Base-by-base conservation (phyloP, 2,113 vertebrate species). In the Garra rufa region DNA sequence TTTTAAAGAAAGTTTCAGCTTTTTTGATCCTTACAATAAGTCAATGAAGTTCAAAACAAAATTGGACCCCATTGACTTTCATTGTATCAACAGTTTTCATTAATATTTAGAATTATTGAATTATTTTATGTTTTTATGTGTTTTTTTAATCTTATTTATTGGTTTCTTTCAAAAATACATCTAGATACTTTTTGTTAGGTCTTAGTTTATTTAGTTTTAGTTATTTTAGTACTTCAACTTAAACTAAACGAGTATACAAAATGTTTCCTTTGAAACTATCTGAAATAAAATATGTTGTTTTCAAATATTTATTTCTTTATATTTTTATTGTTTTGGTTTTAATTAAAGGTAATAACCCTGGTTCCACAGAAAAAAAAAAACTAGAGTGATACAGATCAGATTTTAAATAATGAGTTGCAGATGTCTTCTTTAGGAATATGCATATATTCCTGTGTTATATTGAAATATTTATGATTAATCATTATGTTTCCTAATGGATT, bases 401-500 rank as follows among this genome's bases (percentile, higher is more conserved):
- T 71, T 71, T 43, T 1, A 71, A 71, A 71, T 21, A 3, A 43
- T n/a, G 69, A 24, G 28, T 44, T 46, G 48, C 34, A 43, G 48
- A 71, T 26, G 34, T 41, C 34, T 28, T 80, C 38, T 63, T 26
- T 19, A 46, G 24, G 19, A 55, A 55, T 55, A 55, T 55, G 9
- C 52, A 57, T n/a, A 21, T 77, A 57, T n/a, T n/a, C 8, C 21
- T n/a, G 50, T n/a, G 75, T 19, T 38, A 41, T 50, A 65, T 34
- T 67, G 55, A 57, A 55, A 84, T 59, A 59, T 77, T 77, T 84
- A 76, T 78, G 63, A 77, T 77, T 79, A 77, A 50, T 70, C 67
- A 77, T 79, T 69, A 48, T 71, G 63, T 59, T 52, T 19, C 61
- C 34, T 78, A 84, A 84, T 84, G 48, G 48, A 55, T 43, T 69